These are phyloP conservation scores for Galemys pyrenaicus DNA, from an alignment of 2,113 vertebrate genomes.

Conservation along the genomic window DNA sequence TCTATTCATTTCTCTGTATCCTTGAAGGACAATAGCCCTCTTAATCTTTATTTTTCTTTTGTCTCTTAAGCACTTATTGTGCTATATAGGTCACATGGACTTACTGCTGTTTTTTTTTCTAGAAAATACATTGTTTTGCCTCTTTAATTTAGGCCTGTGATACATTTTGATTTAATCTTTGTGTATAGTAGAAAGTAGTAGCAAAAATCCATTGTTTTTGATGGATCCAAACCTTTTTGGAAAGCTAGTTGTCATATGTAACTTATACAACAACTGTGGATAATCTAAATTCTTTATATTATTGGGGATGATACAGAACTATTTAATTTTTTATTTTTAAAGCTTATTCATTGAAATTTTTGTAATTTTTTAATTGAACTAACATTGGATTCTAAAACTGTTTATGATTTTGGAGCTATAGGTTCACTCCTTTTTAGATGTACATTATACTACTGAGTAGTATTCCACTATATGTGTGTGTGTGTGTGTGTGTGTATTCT, in stretches of 20 bases:
- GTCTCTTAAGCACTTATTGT: background rate
- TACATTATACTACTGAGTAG: no score
- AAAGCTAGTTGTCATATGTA: background rate
- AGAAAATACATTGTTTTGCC: background rate
- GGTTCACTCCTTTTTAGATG: no score
- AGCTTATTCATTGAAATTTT: background rate
- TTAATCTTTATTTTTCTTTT: background rate
- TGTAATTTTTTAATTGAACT: no score
- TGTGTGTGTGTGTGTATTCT: no score
- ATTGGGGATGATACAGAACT: background rate
- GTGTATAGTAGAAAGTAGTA: background rate
- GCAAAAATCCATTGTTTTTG: background rate
- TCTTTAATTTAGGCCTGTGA: background rate
- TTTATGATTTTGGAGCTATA: no score
- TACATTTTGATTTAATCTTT: no score
- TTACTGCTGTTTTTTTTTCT: background rate
- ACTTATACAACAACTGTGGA: background rate
- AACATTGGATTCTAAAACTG: no score
- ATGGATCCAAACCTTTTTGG: background rate
- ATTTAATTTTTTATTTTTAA: background rate
- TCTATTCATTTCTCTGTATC: background rate
- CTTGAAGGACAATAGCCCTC: background rate
- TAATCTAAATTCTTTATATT: background rate
- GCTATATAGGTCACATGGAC: background rate
- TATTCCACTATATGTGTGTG: no score